These are phyloP conservation scores for Tupiocoris notatus DNA, from an alignment of 2,888 invertebrate genomes.

Conservation along the genomic window DNA sequence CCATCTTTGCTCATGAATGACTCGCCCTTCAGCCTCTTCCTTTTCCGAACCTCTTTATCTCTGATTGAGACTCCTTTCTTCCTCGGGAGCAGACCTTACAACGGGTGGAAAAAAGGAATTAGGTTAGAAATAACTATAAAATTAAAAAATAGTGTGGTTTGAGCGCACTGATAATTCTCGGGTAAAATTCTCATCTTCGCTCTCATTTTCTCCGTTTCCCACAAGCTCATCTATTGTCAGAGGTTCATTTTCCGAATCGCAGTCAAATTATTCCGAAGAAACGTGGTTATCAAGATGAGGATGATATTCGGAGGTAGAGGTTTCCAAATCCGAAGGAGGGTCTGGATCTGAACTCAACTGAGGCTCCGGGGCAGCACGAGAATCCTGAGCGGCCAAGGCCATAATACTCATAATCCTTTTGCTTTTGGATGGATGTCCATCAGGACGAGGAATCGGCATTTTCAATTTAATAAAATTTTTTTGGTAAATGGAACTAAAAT, in stretches of 20 bases:
- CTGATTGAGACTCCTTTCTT: not conserved
- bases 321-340: conserved; percentile 1
- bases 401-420: not conserved
- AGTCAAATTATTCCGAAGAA: conserved; percentile 3
- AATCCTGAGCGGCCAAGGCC: not conserved
- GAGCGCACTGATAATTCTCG: not conserved
- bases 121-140: not conserved
- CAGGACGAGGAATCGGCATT: conserved; percentile 8
- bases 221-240: not conserved
- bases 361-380: conserved; percentile 4
- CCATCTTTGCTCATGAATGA: not conserved
- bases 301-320: too few relatives aligned
- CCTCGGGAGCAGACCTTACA: too few relatives aligned
- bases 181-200: not conserved
- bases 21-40: not conserved
- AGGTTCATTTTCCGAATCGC: not conserved
- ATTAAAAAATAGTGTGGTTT: not conserved
- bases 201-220: too few relatives aligned
- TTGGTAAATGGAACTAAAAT: too few relatives aligned
- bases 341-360: not conserved
- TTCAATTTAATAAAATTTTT: not conserved
- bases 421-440: not conserved
- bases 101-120: not conserved
- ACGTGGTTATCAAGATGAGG: not conserved
- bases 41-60: not conserved